A percentile compares a stretch with the other conserved stretches of the same genome.
Evolutionary conservation across 1,140 invertebrate species (phyloP).

Genomic region (Drosophila oshimai): DNA sequence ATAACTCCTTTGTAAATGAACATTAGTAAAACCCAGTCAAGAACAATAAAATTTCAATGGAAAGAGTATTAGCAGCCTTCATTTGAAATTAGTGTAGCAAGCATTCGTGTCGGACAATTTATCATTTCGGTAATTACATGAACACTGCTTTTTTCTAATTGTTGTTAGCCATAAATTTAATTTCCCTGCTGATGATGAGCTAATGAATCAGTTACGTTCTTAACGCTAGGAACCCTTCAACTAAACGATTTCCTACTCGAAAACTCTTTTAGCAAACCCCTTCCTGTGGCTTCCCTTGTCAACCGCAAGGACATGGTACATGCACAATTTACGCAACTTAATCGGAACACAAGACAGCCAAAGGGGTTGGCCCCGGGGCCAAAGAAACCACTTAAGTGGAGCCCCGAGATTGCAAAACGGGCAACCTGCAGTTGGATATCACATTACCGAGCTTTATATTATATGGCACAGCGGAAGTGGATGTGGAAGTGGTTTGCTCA

Average conservation of each 20-base stretch:
- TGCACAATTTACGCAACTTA: constrained; percentile 30
- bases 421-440: constrained; percentile 62
- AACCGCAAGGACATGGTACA: constrained; percentile 21
- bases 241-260: constrained; percentile 11
- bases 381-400: constrained; percentile 71
- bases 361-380: constrained; percentile 20
- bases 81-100: background rate
- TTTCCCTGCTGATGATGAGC: background rate
- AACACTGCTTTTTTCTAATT: constrained; percentile 12
- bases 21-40: background rate
- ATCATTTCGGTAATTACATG: background rate
- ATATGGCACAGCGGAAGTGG: constrained; percentile 35
- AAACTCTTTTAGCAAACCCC: background rate
- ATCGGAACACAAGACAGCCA: constrained; percentile 22
- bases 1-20: background rate
- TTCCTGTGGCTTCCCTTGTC: constrained; percentile 36
- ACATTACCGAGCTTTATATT: constrained; percentile 33
- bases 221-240: background rate
- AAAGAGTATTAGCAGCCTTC: too few species aligned
- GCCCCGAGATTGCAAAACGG: constrained; percentile 41
- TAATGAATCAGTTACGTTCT: constrained; percentile 16
- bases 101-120: background rate
- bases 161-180: background rate
- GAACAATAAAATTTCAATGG: too few species aligned
- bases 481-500: constrained; percentile 40